Conservation (phyloP, 2,113 vertebrate species). For the Syngnathus typhle region DNA sequence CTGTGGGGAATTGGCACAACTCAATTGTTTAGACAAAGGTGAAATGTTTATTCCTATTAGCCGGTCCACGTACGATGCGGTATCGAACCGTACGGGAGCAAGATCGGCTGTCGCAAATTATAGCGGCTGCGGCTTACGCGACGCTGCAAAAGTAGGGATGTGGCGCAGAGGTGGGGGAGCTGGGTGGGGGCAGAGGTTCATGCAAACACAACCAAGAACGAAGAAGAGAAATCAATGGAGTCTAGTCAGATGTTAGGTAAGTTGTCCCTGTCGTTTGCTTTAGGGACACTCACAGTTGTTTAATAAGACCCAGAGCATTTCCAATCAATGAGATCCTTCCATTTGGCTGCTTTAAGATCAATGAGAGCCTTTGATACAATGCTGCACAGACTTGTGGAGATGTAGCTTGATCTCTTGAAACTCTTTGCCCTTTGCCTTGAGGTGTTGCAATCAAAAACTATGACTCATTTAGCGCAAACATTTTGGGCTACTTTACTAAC, state of each 20-base stretch:
- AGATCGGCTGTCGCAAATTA: constrained; percentile 66
- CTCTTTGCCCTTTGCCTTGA: constrained; percentile 10
- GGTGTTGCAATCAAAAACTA: neutral
- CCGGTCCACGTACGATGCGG: constrained; percentile 46
- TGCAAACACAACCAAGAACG: constrained; percentile 57
- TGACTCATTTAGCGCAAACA: neutral
- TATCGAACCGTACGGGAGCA: constrained; percentile 59
- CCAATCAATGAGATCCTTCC: constrained; percentile 68
- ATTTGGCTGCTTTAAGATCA: constrained; percentile 61
- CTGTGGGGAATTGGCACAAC: constrained; percentile 56
- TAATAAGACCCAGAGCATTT: constrained; percentile 71
- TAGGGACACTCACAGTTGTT: constrained; percentile 66
- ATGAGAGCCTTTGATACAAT: constrained; percentile 62
- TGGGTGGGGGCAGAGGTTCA: constrained; percentile 29
- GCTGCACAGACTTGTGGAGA: constrained; percentile 51
- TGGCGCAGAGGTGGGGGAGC: neutral
- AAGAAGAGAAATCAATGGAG: constrained; percentile 62
- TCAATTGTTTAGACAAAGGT: constrained; percentile 71
- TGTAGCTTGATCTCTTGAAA: constrained; percentile 31
- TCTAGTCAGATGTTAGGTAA: constrained; percentile 67
- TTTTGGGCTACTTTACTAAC: neutral
- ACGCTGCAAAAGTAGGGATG: constrained; percentile 21
- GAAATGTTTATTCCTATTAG: constrained; percentile 74
- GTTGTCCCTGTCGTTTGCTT: constrained; percentile 59
- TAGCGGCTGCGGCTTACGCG: constrained; percentile 36